These are phyloP conservation scores for Eupithecia subumbrata DNA, from an alignment of 2,888 invertebrate species.

Conservation along the genomic window DNA sequence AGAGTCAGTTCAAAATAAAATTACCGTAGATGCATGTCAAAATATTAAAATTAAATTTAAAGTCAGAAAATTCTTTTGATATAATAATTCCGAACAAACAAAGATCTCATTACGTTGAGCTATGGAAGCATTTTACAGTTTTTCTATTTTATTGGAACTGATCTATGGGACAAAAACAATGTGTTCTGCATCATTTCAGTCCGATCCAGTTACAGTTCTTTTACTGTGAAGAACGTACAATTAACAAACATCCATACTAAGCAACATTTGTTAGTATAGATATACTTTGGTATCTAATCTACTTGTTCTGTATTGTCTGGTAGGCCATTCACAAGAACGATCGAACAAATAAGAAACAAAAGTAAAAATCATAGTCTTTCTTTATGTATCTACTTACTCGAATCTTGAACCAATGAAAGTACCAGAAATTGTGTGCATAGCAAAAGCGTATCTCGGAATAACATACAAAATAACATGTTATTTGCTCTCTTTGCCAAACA, in stretches of 20 bases:
- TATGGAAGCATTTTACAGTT: too few relatives aligned
- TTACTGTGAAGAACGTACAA: not conserved
- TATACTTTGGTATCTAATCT: too few relatives aligned
- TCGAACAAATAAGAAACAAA: not conserved
- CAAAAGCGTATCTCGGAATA: not conserved
- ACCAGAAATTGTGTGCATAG: not conserved
- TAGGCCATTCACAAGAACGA: not conserved
- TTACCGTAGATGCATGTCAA: too few relatives aligned
- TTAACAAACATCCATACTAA: not conserved
- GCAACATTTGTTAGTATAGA: not conserved
- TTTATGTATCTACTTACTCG: not conserved
- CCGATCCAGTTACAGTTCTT: not conserved
- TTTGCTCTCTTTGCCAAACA: not conserved
- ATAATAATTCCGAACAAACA: too few relatives aligned
- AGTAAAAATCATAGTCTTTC: not conserved
- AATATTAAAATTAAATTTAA: too few relatives aligned
- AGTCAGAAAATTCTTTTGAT: too few relatives aligned
- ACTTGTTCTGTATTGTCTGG: not conserved
- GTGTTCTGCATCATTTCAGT: not conserved
- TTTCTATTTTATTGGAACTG: not conserved
- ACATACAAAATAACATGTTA: constrained; percentile 7
- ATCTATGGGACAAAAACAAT: not conserved
- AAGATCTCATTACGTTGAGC: too few relatives aligned
- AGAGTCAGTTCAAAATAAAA: too few relatives aligned
- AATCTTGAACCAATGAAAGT: not conserved